These are phyloP conservation scores for Engystomops pustulosus DNA, from an alignment of 2,113 vertebrate genomes.

Conservation along the genomic window DNA sequence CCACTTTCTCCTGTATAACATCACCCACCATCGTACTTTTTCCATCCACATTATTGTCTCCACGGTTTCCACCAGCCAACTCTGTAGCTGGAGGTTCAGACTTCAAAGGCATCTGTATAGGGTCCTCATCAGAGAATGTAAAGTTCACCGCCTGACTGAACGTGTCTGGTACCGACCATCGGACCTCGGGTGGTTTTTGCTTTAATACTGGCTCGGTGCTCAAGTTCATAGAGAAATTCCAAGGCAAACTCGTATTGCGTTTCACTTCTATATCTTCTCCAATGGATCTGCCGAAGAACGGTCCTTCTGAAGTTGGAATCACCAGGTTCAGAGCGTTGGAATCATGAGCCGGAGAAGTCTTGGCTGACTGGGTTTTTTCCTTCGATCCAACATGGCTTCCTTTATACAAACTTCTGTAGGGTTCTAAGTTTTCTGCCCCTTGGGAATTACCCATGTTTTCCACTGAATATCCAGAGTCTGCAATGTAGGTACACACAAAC, in stretches of 20 bases:
- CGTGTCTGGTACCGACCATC: background rate
- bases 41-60: background rate
- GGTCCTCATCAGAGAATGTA: background rate
- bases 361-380: slow-evolving; percentile 22
- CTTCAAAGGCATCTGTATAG: background rate
- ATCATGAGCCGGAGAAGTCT: background rate
- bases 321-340: background rate
- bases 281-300: too few relatives aligned
- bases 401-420: slow-evolving; percentile 2
- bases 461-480: background rate
- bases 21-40: background rate
- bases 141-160: background rate
- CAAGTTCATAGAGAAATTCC: background rate
- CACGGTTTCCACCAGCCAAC: slow-evolving; percentile 13
- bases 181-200: background rate
- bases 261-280: background rate
- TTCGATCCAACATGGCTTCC: slow-evolving; percentile 19
- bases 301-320: background rate
- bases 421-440: slow-evolving; percentile 5
- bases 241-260: background rate
- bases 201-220: background rate
- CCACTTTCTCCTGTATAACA: background rate
- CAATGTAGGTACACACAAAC: background rate
- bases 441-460: slow-evolving; percentile 58
- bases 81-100: background rate